A percentile compares a stretch with the other conserved stretches of the same genome.
Conservation (phyloP, 2,113 vertebrate genomes). For the Eulacestoma nigropectus region DNA sequence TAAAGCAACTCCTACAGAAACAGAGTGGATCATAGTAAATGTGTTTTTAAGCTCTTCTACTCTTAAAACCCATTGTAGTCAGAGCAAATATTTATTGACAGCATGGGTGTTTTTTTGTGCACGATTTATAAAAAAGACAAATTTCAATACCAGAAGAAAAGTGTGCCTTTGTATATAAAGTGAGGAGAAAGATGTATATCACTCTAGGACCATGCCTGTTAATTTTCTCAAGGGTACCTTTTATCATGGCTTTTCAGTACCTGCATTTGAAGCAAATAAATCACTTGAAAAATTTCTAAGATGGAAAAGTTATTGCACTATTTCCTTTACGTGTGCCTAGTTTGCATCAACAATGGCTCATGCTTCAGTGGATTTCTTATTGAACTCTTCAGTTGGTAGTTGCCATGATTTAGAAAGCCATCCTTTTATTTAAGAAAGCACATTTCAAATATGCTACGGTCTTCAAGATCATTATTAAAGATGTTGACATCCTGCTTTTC, state of each 20-base stretch:
- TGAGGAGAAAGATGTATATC: neutral
- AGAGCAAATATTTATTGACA: slow-evolving; percentile 1
- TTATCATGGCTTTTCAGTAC: neutral
- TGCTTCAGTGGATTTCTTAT: neutral
- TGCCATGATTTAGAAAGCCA: neutral
- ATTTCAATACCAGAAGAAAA: neutral
- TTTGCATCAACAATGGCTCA: neutral
- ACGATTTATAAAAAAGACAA: neutral
- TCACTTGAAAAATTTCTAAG: neutral
- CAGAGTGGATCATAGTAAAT: neutral
- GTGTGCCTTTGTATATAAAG: neutral
- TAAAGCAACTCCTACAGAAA: neutral
- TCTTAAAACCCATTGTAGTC: neutral
- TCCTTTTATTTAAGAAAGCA: neutral
- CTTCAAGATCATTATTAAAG: slow-evolving; percentile 14
- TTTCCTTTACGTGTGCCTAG: neutral
- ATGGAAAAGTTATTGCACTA: neutral
- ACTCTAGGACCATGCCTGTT: neutral
- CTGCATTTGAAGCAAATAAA: neutral
- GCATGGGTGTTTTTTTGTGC: neutral
- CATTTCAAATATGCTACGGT: neutral
- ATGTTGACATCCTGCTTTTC: neutral
- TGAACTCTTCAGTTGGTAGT: neutral
- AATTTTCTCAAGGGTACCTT: neutral
- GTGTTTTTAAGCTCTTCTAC: neutral